phyloP scores from a whole-genome alignment of 2,113 vertebrate species.

The Promerops cafer region DNA sequence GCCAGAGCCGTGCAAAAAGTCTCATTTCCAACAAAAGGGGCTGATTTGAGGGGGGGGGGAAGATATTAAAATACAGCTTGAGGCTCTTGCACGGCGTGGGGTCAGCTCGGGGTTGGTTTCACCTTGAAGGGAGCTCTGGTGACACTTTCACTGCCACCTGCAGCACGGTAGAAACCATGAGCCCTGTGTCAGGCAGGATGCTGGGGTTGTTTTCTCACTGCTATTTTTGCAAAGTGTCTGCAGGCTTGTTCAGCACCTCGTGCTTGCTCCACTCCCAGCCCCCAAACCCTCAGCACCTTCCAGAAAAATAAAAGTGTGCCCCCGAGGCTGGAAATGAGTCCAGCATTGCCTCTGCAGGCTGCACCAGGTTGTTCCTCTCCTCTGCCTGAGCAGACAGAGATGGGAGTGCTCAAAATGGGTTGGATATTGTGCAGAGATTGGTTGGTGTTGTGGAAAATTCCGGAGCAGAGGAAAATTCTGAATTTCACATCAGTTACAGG shows the following conservation, averaged over 20 bases:
- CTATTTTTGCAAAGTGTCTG: background rate
- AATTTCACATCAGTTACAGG: background rate
- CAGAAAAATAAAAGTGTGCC: rapidly evolving
- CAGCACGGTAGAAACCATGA: background rate
- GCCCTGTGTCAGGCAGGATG: background rate
- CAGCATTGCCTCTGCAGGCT: background rate
- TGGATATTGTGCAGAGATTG: background rate
- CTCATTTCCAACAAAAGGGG: background rate
- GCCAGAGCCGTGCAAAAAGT: background rate
- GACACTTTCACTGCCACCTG: conserved; percentile 33
- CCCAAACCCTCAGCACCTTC: background rate
- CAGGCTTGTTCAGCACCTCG: background rate
- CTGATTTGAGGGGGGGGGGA: background rate
- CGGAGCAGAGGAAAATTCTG: background rate
- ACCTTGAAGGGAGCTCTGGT: background rate
- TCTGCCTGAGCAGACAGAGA: background rate
- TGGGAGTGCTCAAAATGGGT: background rate
- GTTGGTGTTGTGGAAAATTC: background rate
- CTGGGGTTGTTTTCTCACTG: background rate
- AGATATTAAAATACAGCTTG: background rate
- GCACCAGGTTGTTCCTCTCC: background rate
- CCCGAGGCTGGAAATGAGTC: background rate
- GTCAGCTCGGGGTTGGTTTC: background rate
- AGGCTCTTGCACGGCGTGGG: background rate
- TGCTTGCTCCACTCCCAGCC: background rate